Conservation (phyloP, 2,797 vertebrate species). For the Crocodylus rhombifer region DNA sequence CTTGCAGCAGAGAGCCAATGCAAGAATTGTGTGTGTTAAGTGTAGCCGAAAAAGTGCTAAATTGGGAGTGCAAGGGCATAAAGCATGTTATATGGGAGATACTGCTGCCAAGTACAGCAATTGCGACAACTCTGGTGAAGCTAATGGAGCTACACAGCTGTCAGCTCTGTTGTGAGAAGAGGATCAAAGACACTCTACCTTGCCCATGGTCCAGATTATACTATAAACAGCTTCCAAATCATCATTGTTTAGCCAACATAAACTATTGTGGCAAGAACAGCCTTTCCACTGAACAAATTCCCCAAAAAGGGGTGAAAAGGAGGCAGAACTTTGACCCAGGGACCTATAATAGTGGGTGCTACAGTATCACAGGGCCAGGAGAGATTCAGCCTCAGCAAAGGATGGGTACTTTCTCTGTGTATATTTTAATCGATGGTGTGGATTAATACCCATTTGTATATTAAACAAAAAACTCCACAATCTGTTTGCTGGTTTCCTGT, state of each 20-base stretch:
- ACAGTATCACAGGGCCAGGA: neutral
- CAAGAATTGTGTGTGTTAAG: neutral
- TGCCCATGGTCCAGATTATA: neutral
- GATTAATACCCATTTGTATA: neutral
- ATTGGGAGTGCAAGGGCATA: neutral
- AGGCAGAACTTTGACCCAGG: neutral
- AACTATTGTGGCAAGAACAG: neutral
- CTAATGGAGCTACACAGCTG: neutral
- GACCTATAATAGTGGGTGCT: neutral
- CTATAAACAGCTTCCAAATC: neutral
- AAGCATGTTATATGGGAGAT: neutral
- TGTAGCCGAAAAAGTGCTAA: neutral
- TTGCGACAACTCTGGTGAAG: neutral
- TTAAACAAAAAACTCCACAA: neutral
- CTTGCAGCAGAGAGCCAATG: neutral
- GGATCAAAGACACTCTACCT: fast-evolving
- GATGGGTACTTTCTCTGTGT: neutral
- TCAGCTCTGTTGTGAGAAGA: neutral
- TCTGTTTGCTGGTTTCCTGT: neutral
- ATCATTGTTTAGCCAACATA: neutral
- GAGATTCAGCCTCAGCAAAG: neutral
- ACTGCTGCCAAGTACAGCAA: neutral
- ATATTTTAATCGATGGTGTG: neutral
- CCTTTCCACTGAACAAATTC: neutral
- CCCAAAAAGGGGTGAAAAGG: neutral